phyloP scores from a whole-genome alignment of 2,113 vertebrate species.

The Phylloscopus trochiloides region DNA sequence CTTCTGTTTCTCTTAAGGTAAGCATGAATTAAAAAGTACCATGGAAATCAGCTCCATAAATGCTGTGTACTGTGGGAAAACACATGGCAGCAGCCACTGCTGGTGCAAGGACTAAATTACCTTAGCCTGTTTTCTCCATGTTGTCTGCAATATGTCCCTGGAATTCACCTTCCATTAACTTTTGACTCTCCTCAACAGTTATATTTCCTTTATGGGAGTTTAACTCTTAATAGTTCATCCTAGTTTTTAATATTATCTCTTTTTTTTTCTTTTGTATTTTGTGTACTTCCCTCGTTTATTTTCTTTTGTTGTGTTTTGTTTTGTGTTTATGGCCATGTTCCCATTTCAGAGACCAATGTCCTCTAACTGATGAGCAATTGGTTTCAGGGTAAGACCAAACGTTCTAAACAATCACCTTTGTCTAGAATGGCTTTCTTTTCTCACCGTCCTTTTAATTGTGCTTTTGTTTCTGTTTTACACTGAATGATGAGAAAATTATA shows the following conservation, averaged over 20 bases:
- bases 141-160: background rate
- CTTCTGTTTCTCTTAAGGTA: background rate
- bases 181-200: constrained; percentile 4
- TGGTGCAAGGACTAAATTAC: background rate
- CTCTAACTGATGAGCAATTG: constrained; percentile 92
- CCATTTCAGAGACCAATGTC: constrained; percentile 93
- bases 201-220: background rate
- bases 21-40: background rate
- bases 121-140: background rate
- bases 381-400: constrained; percentile 92
- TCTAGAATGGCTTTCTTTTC: constrained; percentile 78
- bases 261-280: constrained; percentile 7
- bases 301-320: constrained; percentile 63
- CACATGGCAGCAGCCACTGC: background rate
- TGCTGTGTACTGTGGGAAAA: accelerated
- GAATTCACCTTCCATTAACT: constrained; percentile 3
- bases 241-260: constrained; percentile 37
- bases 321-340: constrained; percentile 84
- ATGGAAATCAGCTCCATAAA: background rate
- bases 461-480: constrained; percentile 62
- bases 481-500: constrained; percentile 56
- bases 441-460: constrained; percentile 68
- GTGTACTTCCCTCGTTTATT: constrained; percentile 68
- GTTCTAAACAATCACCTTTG: constrained; percentile 78
- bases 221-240: constrained; percentile 19